A percentile compares a stretch with the other conserved stretches of the same genome.
Evolutionary conservation across 2,888 invertebrate species (phyloP).

Genomic region (Steinernema carpocapsae): DNA sequence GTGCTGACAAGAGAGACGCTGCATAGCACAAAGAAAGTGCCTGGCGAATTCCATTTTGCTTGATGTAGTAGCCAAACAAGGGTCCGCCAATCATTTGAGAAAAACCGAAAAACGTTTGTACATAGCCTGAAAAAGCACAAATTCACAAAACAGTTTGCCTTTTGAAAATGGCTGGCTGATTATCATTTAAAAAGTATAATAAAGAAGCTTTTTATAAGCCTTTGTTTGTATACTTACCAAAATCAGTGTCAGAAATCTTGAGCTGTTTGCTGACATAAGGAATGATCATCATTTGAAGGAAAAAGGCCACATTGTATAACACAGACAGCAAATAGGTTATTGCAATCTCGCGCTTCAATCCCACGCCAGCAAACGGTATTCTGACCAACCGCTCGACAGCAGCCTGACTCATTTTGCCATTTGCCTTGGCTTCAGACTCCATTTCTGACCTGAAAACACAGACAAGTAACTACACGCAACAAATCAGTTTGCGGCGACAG

Average conservation of each 20-base stretch:
- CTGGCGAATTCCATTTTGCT: conserved; percentile 51
- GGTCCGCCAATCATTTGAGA: conserved; percentile 61
- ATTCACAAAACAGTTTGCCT: conserved; percentile 1
- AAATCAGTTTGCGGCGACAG: too few species aligned
- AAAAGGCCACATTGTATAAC: conserved; percentile 59
- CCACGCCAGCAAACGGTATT: conserved; percentile 43
- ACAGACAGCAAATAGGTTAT: conserved; percentile 51
- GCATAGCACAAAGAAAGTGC: conserved; percentile 52
- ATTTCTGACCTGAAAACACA: background rate
- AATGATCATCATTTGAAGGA: conserved; percentile 53
- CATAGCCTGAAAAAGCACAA: conserved; percentile 46
- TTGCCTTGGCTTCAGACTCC: background rate
- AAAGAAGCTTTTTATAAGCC: background rate
- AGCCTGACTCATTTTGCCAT: background rate
- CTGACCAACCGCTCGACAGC: background rate
- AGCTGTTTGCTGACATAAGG: conserved; percentile 53
- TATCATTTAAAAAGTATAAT: background rate
- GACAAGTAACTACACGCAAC: background rate
- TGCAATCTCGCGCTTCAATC: background rate
- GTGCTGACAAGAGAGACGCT: conserved; percentile 48
- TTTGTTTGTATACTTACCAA: conserved; percentile 44
- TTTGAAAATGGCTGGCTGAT: background rate
- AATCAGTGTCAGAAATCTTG: conserved; percentile 51
- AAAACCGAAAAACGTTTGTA: conserved; percentile 58
- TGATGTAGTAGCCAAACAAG: conserved; percentile 54